These are phyloP conservation scores for Pemphredon lugubris DNA, from an alignment of 2,888 invertebrate genomes.

Conservation along the genomic window DNA sequence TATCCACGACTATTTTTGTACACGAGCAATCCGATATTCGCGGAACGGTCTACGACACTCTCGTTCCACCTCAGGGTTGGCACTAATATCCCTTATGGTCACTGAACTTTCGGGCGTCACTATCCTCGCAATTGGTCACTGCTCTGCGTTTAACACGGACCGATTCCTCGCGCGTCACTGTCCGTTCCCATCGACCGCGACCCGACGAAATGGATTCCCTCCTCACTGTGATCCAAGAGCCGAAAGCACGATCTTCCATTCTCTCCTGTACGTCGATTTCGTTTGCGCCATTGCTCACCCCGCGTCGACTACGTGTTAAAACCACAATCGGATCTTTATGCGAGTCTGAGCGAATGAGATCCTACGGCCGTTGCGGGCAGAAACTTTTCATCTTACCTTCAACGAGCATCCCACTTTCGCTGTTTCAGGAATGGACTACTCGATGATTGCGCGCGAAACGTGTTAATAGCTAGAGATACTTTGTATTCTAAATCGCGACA, in stretches of 20 bases:
- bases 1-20: conserved; percentile 74
- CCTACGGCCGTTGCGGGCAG: too few relatives aligned
- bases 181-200: too few relatives aligned
- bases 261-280: not conserved
- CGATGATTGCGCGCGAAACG: too few relatives aligned
- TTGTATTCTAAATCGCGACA: too few relatives aligned
- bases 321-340: too few relatives aligned
- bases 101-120: conserved; percentile 78
- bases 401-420: too few relatives aligned
- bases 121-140: conserved; percentile 68
- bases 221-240: not conserved
- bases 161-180: not conserved
- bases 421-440: too few relatives aligned
- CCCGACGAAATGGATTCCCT: not conserved
- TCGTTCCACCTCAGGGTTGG: conserved; percentile 70
- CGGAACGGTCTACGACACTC: conserved; percentile 68
- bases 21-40: conserved; percentile 70
- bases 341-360: too few relatives aligned
- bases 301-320: not conserved
- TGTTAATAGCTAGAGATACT: too few relatives aligned
- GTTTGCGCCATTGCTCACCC: not conserved
- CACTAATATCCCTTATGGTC: conserved; percentile 79
- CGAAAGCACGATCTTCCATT: not conserved
- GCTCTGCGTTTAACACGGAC: conserved; percentile 47
- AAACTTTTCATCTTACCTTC: too few relatives aligned